Percentiles rank a stretch among this genome's conserved stretches.
These are phyloP conservation scores for Autographa pulchrina DNA, from an alignment of 2,888 invertebrate species.

Conservation along the genomic window DNA sequence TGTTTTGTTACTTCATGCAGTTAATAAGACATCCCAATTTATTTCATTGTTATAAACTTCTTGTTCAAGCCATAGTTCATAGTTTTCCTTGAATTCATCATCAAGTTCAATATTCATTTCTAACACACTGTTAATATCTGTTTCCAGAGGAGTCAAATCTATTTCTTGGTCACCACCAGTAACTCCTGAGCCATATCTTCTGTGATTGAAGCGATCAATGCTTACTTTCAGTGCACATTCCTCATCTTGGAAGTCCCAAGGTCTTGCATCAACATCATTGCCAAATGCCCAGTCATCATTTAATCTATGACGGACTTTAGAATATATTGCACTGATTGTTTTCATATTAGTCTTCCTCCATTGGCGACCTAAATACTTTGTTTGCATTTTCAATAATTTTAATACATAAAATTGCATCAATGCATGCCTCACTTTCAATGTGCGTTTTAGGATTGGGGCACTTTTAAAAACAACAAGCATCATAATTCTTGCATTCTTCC, in stretches of 20 bases:
- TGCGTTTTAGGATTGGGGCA: slow-evolving; percentile 98
- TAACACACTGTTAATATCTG: slow-evolving; percentile 94
- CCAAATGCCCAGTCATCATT: slow-evolving; percentile 99
- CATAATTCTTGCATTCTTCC: slow-evolving; percentile 99
- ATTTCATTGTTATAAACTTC: slow-evolving; percentile 97
- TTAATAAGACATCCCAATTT: slow-evolving; percentile 92
- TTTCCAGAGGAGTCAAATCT: slow-evolving; percentile 92
- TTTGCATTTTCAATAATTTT: slow-evolving; percentile 99
- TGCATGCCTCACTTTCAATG: slow-evolving; percentile 98
- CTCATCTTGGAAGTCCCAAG: slow-evolving; percentile 99
- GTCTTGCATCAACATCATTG: slow-evolving; percentile 98
- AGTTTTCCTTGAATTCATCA: slow-evolving; percentile 97
- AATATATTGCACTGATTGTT: slow-evolving; percentile 99
- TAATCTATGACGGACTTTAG: slow-evolving; percentile 97
- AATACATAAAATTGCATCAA: slow-evolving; percentile 99
- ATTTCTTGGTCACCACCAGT: slow-evolving; percentile 87
- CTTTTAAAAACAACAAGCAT: slow-evolving; percentile 99
- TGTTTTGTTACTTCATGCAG: slow-evolving; percentile 67
- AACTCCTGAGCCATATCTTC: slow-evolving; percentile 92
- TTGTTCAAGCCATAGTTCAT: slow-evolving; percentile 98
- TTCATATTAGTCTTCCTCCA: slow-evolving; percentile 99
- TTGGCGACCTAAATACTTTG: slow-evolving; percentile 99
- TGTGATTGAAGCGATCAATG: slow-evolving; percentile 98
- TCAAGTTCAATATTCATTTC: slow-evolving; percentile 95
- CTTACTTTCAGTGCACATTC: slow-evolving; percentile 98